Conservation (phyloP, 2,797 vertebrate genomes). For the Phrynocephalus vlangalii region DNA sequence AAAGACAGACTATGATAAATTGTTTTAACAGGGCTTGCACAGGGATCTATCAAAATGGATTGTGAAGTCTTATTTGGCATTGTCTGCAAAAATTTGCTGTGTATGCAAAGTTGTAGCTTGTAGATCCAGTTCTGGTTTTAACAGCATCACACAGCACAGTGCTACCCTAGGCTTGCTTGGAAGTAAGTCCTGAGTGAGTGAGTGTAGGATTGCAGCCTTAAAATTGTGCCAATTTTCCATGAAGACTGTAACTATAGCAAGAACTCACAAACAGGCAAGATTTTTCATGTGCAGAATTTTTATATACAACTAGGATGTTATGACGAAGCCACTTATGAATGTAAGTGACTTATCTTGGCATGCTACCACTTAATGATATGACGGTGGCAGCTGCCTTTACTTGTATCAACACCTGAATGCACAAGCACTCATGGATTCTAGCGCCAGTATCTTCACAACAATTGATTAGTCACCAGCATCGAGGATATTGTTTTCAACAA, state of each 20-base stretch:
- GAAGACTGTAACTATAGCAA: slow-evolving; percentile 18
- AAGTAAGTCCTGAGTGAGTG: neutral
- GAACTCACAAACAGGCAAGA: slow-evolving; percentile 27
- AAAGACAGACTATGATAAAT: neutral
- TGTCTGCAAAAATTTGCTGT: slow-evolving; percentile 9
- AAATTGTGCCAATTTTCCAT: slow-evolving; percentile 22
- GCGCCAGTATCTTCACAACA: slow-evolving; percentile 38
- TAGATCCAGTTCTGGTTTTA: neutral
- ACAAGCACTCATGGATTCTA: neutral
- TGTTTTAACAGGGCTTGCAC: neutral
- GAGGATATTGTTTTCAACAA: slow-evolving; percentile 65
- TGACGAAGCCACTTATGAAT: slow-evolving; percentile 26
- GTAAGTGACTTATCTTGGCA: slow-evolving; percentile 14
- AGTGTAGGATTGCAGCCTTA: neutral
- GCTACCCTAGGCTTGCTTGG: neutral
- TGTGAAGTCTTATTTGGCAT: neutral
- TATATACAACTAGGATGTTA: neutral
- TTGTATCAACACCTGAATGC: slow-evolving; percentile 56
- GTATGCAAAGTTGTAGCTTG: neutral
- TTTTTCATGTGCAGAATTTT: neutral
- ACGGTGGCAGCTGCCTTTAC: slow-evolving; percentile 61
- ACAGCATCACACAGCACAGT: neutral
- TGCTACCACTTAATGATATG: slow-evolving; percentile 44
- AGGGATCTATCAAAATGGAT: neutral
- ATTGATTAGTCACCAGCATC: slow-evolving; percentile 75